phyloP scores from a whole-genome alignment of 2,113 vertebrate species.

The Panurus biarmicus region DNA sequence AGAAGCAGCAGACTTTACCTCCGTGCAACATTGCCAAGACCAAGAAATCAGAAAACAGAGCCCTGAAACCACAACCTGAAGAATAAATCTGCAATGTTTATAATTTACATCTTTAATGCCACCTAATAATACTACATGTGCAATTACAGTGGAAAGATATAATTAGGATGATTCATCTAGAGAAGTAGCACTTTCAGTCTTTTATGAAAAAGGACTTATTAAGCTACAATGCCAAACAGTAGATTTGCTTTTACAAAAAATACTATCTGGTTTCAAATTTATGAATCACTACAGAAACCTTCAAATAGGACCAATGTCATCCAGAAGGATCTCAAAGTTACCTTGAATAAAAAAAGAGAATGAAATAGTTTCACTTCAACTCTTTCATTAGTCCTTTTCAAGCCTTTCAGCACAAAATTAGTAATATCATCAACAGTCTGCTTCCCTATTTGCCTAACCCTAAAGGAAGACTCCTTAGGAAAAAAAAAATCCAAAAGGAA shows the following conservation, averaged over 20 bases:
- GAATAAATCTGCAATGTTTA: not conserved
- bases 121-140: not conserved
- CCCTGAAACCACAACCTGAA: slow-evolving; percentile 10
- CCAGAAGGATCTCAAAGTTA: not conserved
- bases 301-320: not conserved
- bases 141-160: slow-evolving; percentile 21
- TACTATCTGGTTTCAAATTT: not conserved
- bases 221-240: not conserved
- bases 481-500: not conserved
- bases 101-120: not conserved
- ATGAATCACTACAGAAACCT: not conserved
- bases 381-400: not conserved
- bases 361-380: not conserved
- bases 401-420: not conserved
- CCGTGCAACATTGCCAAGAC: not conserved
- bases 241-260: not conserved
- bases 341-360: not conserved
- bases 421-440: not conserved
- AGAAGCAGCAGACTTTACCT: not conserved
- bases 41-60: not conserved
- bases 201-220: not conserved
- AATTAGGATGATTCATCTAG: slow-evolving; percentile 34
- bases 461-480: not conserved
- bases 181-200: not conserved
- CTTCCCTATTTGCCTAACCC: not conserved